phyloP scores from a whole-genome alignment of 2,797 vertebrate species.

The Acanthopagrus latus region DNA sequence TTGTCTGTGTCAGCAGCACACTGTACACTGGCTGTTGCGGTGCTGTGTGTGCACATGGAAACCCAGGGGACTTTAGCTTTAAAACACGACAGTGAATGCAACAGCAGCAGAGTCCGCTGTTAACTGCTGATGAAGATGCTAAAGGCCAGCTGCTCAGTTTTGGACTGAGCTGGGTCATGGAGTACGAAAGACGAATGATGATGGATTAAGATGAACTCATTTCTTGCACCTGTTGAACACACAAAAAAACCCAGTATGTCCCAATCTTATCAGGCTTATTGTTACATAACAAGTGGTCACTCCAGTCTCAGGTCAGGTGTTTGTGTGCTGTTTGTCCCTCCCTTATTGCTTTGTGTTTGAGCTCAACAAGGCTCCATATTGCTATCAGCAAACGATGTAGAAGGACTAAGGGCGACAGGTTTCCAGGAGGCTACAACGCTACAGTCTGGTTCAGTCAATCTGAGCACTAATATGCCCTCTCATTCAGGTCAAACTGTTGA shows the following conservation, averaged over 20 bases:
- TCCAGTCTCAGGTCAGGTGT: slow-evolving; percentile 37
- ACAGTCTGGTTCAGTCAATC: neutral
- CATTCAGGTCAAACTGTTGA: slow-evolving; percentile 14
- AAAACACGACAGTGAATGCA: slow-evolving; percentile 64
- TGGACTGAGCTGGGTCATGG: neutral
- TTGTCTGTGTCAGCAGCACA: slow-evolving; percentile 75
- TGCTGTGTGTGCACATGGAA: slow-evolving; percentile 77
- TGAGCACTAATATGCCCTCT: slow-evolving; percentile 4
- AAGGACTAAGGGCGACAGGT: neutral
- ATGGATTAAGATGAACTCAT: neutral
- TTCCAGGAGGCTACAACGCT: slow-evolving; percentile 20
- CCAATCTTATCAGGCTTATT: slow-evolving; percentile 23
- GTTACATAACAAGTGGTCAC: slow-evolving; percentile 40
- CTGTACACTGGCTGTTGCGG: slow-evolving; percentile 41
- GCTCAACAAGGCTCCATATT: neutral
- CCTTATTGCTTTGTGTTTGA: slow-evolving; percentile 3
- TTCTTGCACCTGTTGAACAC: slow-evolving; percentile 39
- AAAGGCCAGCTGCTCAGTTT: slow-evolving; percentile 58
- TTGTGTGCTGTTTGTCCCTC: slow-evolving; percentile 16
- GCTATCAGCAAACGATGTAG: slow-evolving; percentile 18
- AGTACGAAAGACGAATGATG: neutral
- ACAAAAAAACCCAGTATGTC: slow-evolving; percentile 1
- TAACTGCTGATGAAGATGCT: slow-evolving; percentile 63
- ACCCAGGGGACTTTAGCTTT: slow-evolving; percentile 59
- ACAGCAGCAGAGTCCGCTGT: slow-evolving; percentile 58